Evolutionary conservation across 2,113 vertebrate genomes (phyloP).

Genomic region (Penelope pileata): DNA sequence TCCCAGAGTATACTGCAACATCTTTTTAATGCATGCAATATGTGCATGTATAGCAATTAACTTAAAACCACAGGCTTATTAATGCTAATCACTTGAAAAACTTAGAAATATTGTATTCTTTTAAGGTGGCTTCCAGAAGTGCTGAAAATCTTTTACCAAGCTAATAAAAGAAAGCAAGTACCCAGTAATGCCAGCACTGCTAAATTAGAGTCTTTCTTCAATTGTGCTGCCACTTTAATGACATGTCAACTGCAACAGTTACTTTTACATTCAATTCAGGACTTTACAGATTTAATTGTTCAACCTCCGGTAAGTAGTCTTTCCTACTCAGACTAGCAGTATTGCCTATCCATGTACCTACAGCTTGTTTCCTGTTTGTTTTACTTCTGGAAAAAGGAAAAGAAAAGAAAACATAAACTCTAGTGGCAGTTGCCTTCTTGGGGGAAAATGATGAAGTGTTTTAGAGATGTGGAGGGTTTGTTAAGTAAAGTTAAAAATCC

Average conservation of each 20-base stretch:
- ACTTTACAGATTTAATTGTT: constrained; percentile 84
- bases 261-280: constrained; percentile 80
- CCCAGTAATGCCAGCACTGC: constrained; percentile 70
- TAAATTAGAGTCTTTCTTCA: constrained; percentile 84
- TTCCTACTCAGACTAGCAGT: neutral
- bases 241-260: constrained; percentile 85
- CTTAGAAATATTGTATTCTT: constrained; percentile 24
- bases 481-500: neutral
- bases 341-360: neutral
- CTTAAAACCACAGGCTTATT: neutral
- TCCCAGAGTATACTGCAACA: neutral
- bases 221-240: constrained; percentile 85
- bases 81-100: neutral
- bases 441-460: neutral
- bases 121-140: constrained; percentile 88
- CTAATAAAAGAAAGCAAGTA: constrained; percentile 78
- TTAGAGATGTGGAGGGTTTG: neutral
- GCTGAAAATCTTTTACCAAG: constrained; percentile 83
- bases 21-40: neutral
- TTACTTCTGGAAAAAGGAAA: neutral
- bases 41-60: neutral
- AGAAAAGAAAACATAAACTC: neutral
- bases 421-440: neutral
- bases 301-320: constrained; percentile 77
- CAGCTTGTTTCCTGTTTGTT: neutral